phyloP scores from a whole-genome alignment of 1,140 invertebrate genomes.

The Aphidius ervi region DNA sequence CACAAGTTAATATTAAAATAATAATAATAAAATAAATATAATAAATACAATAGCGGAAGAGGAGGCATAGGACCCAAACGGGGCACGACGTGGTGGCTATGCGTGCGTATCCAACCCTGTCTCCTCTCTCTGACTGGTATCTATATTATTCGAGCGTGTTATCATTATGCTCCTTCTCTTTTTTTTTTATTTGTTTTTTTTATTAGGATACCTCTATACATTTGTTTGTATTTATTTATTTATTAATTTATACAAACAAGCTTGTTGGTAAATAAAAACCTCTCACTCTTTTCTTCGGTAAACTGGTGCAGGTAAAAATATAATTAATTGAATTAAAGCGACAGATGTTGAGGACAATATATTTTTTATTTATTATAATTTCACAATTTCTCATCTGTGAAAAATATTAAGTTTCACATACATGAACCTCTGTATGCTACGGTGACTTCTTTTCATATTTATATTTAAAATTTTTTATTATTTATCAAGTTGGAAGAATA shows the following conservation, averaged over 20 bases:
- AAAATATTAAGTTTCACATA: no score
- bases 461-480: no score
- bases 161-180: constrained; percentile 37
- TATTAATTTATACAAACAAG: neutral
- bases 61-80: constrained; percentile 26
- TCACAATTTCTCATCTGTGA: no score
- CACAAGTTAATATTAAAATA: neutral
- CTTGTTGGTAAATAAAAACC: no score
- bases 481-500: no score
- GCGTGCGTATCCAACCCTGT: constrained; percentile 55
- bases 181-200: constrained; percentile 5
- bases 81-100: constrained; percentile 31
- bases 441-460: no score
- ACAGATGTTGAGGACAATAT: no score
- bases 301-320: no score
- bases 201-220: constrained; percentile 30
- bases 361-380: no score
- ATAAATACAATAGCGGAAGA: constrained; percentile 43
- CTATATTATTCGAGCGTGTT: constrained; percentile 54
- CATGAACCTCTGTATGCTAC: no score
- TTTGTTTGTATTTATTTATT: constrained; percentile 7
- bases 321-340: no score
- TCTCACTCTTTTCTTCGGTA: no score
- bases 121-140: constrained; percentile 46
- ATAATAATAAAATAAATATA: neutral